Evolutionary conservation across 2,113 vertebrate species (phyloP).

Genomic region (Neodontobutis hainanensis): DNA sequence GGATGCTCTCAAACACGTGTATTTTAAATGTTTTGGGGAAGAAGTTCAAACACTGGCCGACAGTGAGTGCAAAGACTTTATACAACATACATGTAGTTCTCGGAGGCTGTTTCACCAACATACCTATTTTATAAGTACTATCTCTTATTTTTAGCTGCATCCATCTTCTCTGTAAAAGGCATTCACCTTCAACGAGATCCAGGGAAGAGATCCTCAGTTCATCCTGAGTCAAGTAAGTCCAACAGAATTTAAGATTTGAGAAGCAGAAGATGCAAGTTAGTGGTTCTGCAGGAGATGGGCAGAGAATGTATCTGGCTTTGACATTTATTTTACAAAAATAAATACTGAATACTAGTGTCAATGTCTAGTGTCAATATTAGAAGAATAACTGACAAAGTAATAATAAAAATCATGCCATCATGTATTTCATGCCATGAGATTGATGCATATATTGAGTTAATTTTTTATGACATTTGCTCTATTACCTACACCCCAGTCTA

Average conservation of each 20-base stretch:
- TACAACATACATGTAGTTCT: not conserved
- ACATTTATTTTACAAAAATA: too few relatives aligned
- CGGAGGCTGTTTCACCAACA: constrained; percentile 4
- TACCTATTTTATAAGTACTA: not conserved
- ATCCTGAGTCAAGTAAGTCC: constrained; percentile 78
- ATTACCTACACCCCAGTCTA: too few relatives aligned
- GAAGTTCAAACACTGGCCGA: constrained; percentile 77
- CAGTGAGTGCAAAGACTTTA: constrained; percentile 68
- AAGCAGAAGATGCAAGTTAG: not conserved
- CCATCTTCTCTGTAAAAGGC: constrained; percentile 82
- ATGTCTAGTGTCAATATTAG: too few relatives aligned
- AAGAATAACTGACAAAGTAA: too few relatives aligned
- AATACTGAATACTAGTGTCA: too few relatives aligned
- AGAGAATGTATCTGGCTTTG: constrained; percentile 34
- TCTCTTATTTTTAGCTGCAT: constrained; percentile 69
- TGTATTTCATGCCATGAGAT: too few relatives aligned
- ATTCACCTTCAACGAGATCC: constrained; percentile 83
- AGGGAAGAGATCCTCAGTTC: constrained; percentile 78
- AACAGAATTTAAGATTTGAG: not conserved
- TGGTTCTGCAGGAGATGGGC: constrained; percentile 2
- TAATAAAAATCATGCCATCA: too few relatives aligned
- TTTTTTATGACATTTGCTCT: too few relatives aligned
- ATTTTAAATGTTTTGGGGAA: constrained; percentile 79
- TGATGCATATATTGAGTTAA: too few relatives aligned
- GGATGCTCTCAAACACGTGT: constrained; percentile 74